phyloP scores from a whole-genome alignment of 2,113 vertebrate species.

The Apaloderma vittatum region DNA sequence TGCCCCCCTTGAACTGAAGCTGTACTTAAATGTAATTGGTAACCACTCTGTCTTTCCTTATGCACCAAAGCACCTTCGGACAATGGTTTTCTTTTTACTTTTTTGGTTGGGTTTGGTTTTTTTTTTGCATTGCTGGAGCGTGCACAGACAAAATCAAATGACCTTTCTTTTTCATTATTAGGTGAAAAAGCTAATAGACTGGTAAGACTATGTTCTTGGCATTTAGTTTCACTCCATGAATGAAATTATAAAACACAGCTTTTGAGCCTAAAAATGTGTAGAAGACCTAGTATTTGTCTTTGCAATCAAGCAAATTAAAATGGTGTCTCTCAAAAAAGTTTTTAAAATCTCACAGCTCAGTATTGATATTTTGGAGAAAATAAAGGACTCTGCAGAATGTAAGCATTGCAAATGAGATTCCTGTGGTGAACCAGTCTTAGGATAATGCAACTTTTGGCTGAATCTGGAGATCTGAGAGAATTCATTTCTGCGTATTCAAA shows the following conservation, averaged over 20 bases:
- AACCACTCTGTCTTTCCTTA: not conserved
- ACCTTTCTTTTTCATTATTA: not conserved
- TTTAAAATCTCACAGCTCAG: not conserved
- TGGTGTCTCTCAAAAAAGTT: not conserved
- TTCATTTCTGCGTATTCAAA: not conserved
- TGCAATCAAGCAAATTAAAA: conserved; percentile 4
- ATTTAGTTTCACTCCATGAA: not conserved
- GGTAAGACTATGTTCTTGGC: not conserved
- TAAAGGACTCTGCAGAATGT: not conserved
- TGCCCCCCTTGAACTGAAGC: not conserved
- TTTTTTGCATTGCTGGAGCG: not conserved
- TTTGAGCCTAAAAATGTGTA: conserved; percentile 7
- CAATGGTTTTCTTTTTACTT: not conserved
- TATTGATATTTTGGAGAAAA: not conserved
- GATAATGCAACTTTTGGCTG: not conserved
- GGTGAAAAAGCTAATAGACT: not conserved
- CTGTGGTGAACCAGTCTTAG: not conserved
- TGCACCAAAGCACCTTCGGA: not conserved
- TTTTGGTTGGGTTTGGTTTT: no score
- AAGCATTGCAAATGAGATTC: conserved; percentile 32
- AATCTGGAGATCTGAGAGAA: not conserved
- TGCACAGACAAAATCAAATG: not conserved
- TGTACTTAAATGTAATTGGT: not conserved
- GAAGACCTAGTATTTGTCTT: not conserved
- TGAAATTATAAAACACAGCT: not conserved